Percentiles rank a stretch among this genome's conserved stretches.
Conservation (phyloP, 2,113 vertebrate genomes). For the Pygoscelis antarcticus region DNA sequence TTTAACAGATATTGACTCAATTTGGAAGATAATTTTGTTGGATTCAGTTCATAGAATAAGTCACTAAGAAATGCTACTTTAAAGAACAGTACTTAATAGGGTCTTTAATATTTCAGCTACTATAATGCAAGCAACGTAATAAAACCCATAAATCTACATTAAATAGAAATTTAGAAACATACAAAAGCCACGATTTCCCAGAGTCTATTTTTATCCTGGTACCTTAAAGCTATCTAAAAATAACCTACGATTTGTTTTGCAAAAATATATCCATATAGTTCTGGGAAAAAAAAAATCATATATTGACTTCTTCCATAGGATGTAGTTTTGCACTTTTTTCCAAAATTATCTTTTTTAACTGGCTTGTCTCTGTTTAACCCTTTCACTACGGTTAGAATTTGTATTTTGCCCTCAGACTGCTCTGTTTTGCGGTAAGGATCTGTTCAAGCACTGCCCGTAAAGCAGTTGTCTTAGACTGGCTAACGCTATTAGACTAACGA, state of each 20-base stretch:
- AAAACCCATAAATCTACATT: neutral
- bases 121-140: neutral
- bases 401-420: neutral
- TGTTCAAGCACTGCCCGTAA: neutral
- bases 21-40: neutral
- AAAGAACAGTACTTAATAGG: neutral
- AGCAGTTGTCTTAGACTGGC: fast-evolving
- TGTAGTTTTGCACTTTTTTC: neutral
- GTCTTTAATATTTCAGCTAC: neutral
- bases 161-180: neutral
- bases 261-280: neutral
- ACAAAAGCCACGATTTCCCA: neutral
- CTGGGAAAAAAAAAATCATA: neutral
- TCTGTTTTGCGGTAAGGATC: neutral
- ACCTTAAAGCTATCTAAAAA: neutral
- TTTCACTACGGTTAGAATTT: neutral
- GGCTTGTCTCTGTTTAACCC: neutral
- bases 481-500: neutral
- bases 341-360: neutral
- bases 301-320: neutral
- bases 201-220: neutral
- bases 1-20: neutral
- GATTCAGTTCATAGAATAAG: neutral
- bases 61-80: neutral
- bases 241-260: fast-evolving